Conservation (phyloP, 2,113 vertebrate genomes). For the Chinchilla lanigera region DNA sequence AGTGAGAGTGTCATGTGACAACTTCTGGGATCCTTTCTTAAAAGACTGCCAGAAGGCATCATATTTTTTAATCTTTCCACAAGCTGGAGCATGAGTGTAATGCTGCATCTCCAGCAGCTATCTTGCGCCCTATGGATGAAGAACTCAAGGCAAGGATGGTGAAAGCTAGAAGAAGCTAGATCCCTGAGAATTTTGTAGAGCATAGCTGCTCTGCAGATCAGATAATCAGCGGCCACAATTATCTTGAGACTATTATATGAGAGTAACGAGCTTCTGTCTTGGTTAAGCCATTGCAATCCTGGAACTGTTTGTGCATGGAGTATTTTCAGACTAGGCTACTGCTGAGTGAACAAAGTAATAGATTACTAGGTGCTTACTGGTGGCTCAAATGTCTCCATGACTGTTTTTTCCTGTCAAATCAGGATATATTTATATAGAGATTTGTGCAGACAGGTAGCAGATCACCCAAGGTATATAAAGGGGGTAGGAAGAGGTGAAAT, state of each 20-base stretch:
- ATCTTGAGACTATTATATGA: neutral
- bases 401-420: neutral
- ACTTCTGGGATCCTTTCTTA: constrained; percentile 18
- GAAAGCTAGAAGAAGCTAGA: neutral
- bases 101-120: neutral
- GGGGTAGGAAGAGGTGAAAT: neutral
- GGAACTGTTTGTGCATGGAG: neutral
- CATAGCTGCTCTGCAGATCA: neutral
- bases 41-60: neutral
- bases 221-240: neutral
- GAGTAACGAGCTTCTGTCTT: neutral
- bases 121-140: neutral
- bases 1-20: neutral
- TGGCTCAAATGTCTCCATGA: constrained; percentile 1
- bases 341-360: constrained; percentile 11
- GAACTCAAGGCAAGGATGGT: neutral
- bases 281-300: neutral
- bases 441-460: neutral
- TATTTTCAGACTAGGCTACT: constrained; percentile 27
- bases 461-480: neutral
- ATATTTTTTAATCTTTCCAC: neutral
- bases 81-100: neutral
- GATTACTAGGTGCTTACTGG: neutral
- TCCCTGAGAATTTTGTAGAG: neutral
- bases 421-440: neutral